Base-by-base conservation (phyloP, 2,888 invertebrate genomes). In the Drosophila colorata region DNA sequence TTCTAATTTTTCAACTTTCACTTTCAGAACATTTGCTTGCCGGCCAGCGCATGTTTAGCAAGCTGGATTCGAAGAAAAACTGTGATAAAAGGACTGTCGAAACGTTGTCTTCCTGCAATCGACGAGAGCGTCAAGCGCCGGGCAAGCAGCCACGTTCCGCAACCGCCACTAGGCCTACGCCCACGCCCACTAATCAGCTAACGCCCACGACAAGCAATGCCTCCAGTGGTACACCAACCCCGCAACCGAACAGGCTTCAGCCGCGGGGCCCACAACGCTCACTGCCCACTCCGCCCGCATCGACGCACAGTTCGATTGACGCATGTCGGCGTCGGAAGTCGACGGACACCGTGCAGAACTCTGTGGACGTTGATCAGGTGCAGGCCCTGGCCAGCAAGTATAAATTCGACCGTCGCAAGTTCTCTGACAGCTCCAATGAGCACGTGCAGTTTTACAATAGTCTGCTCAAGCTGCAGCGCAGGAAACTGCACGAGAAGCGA, bases 221-320 rank as follows among this genome's bases (percentile, higher is more conserved):
- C 5, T 81, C 87, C 0, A 81, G 81, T 55, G 66, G 85, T 9
- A 84, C 85, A 2, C 81, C 87, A 11, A 80, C 65, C 18, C 71
- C 74, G 6, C 69, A 58, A 20, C 60, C 53, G 13, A 70, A 52
- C 0, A 35, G 58, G 13, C 55, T 13, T n/a, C 58, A 52, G 31
- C 18, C 49, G 13, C 47, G 53, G 5, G 37, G 8, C 2, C 46
- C 52, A 25, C 74, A 72, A 40, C 74, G 71, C 9, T 64, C 58
- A 4, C 41, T 85, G 55, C 88, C 88, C 7, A 86, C 88, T 4
- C 82, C 88, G 4, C 82, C 88, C 20, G 77, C 86, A n/a, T 83
- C 82, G 1, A 85, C 80, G 37, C 79, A 82, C 55, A 82, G 81
- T 28, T 82, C 87, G 8, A 61, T 51, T 35, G 82, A 79, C 47